Percentiles rank a stretch among this genome's conserved stretches.
phyloP scores from a whole-genome alignment of 2,888 invertebrate species.

The Ophion ventricosus region DNA sequence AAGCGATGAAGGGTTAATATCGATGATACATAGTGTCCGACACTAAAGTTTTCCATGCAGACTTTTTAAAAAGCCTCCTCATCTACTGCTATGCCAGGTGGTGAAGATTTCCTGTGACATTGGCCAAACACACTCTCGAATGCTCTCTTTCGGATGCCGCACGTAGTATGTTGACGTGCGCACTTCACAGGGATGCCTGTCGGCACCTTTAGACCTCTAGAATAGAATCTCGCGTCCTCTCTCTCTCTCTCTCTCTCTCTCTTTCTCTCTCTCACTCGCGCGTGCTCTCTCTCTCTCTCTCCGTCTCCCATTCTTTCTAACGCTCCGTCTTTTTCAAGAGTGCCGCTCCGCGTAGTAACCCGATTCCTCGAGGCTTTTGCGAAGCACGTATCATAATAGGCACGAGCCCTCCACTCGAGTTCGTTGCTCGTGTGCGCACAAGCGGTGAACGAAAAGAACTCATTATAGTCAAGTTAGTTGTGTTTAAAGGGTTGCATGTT shows the following conservation, averaged over 20 bases:
- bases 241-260: constrained; percentile 37
- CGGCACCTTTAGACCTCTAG: constrained; percentile 73
- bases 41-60: not conserved
- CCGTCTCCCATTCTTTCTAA: constrained; percentile 32
- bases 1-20: not conserved
- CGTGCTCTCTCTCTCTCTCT: constrained; percentile 33
- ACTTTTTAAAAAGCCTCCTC: constrained; percentile 67
- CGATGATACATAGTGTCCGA: not conserved
- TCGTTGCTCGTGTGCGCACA: constrained; percentile 45
- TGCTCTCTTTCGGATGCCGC: constrained; percentile 66
- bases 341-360: constrained; percentile 71
- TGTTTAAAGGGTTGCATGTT: constrained; percentile 64
- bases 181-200: constrained; percentile 71
- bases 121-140: constrained; percentile 71
- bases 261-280: constrained; percentile 20
- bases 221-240: constrained; percentile 59
- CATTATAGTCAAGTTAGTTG: constrained; percentile 63
- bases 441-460: constrained; percentile 63
- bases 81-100: constrained; percentile 71
- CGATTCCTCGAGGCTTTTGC: constrained; percentile 68
- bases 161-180: constrained; percentile 62
- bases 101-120: constrained; percentile 72
- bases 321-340: constrained; percentile 70
- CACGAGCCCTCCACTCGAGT: constrained; percentile 55
- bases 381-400: constrained; percentile 40